Conservation (phyloP, 2,797 vertebrate genomes). For the Malurus leucopterus region DNA sequence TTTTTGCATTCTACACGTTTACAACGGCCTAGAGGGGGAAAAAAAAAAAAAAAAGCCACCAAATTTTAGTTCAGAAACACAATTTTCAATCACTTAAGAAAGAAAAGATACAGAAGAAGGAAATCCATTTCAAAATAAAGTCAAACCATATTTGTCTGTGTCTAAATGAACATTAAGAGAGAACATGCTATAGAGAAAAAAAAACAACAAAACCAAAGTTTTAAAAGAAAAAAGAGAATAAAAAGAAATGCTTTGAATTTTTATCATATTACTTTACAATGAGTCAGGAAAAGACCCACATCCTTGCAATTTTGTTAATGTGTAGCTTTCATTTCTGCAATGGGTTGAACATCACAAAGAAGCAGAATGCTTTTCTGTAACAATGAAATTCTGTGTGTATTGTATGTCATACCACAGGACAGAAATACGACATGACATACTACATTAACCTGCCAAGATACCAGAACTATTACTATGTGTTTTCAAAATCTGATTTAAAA, state of each 20-base stretch:
- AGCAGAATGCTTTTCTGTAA: background rate
- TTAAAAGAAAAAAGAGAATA: background rate
- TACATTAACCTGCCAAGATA: slow-evolving; percentile 34
- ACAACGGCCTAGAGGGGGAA: background rate
- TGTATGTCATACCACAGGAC: background rate
- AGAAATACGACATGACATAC: slow-evolving; percentile 23
- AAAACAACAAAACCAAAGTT: background rate
- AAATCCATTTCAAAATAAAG: background rate
- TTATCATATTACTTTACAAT: background rate
- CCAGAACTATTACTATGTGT: background rate
- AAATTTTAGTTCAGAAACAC: background rate
- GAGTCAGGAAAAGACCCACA: background rate
- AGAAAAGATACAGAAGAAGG: background rate
- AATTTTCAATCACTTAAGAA: background rate
- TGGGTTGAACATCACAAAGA: background rate
- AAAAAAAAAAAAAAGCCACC: background rate
- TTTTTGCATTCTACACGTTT: background rate
- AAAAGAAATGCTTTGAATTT: background rate
- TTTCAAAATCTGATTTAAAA: slow-evolving; percentile 37
- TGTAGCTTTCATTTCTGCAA: background rate
- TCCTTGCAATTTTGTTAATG: background rate
- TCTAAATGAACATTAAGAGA: background rate
- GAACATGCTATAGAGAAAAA: background rate
- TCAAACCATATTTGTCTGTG: background rate
- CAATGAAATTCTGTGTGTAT: background rate